Evolutionary conservation across 1,140 invertebrate species (phyloP), one percentile per base, ranked within the genome.

Genomic region (Brachionus paranguensis): DNA sequence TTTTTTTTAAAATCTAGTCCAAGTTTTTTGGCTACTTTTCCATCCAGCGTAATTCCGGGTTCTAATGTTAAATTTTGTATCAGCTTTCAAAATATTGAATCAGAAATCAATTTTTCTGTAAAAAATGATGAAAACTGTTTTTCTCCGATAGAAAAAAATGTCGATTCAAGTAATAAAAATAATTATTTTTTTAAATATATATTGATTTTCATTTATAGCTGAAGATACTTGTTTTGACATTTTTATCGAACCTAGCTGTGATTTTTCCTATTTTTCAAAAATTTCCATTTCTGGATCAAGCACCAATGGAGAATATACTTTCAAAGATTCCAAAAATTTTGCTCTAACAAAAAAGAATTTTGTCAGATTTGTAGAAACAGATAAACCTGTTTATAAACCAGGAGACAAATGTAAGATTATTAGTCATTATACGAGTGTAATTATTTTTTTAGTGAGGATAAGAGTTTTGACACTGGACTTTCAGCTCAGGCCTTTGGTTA

Each of bases 331-430:
- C 5, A 81, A 81, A 81, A 37, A 41, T 41, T 81, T 81, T 65
- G 7, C 11, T 24, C 12, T 64, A 29, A 81, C 11, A 6, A 20
- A 12, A 60, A 17, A 37, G 11, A 60, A 68, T n/a, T 60, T 14
- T 81, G 55, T 81, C 10, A 68, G 64, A 64, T 47, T 81, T 27
- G 43, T 81, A 6, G 78, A 81, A 81, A 81, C 78, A 41, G 78
- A 81, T 47, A 81, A 81, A 33, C 78, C 78, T 4, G 29, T 81
- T 2, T 81, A 81, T 29, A 81, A 81, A 47, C 78, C 78, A 27
- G 78, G 78, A 43, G 78, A 81, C 29, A 60, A 60, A 17, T n/a
- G 76, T 79, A 53, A 17, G 45, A 47, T 78, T 29, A 7, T n/a
- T 55, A 6, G n/a, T 3, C 17, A 78, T 29, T n/a, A 24, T 24